phyloP scores from a whole-genome alignment of 2,113 vertebrate genomes.

The Lutjanus erythropterus region DNA sequence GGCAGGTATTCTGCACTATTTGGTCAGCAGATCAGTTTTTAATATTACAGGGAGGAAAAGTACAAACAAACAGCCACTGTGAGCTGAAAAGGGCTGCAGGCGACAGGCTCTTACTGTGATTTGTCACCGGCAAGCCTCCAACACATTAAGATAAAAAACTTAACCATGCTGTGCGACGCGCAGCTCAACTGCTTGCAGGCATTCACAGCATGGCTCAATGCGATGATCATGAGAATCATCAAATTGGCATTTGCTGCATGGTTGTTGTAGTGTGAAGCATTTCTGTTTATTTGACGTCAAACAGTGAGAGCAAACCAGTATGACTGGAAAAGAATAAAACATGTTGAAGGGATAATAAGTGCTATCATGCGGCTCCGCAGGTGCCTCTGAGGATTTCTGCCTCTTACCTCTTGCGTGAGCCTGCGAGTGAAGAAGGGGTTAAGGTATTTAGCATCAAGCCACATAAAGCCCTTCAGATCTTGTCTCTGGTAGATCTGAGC shows the following conservation, averaged over 20 bases:
- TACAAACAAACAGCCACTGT: not conserved
- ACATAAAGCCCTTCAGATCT: constrained; percentile 98
- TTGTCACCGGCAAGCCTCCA: not conserved
- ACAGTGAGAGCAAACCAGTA: not conserved
- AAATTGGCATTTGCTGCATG: not conserved
- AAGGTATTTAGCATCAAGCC: constrained; percentile 97
- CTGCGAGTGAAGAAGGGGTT: constrained; percentile 98
- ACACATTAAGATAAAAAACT: not conserved
- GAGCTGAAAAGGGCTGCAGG: not conserved
- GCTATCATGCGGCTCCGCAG: not conserved
- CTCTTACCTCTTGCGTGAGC: constrained; percentile 94
- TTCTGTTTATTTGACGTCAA: not conserved
- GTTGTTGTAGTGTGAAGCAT: not conserved
- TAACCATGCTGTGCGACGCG: too few relatives aligned
- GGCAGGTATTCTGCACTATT: not conserved
- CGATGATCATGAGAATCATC: not conserved
- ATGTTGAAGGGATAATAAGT: not conserved
- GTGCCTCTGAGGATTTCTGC: not conserved
- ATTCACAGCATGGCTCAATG: too few relatives aligned
- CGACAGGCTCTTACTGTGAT: not conserved
- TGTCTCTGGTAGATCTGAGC: constrained; percentile 94
- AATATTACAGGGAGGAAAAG: not conserved
- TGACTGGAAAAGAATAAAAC: not conserved
- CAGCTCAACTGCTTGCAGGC: not conserved
- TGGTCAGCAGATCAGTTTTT: not conserved